A percentile compares a stretch with the other conserved stretches of the same genome.
Conservation (phyloP, 2,113 vertebrate species). For the Corythaeola cristata region DNA sequence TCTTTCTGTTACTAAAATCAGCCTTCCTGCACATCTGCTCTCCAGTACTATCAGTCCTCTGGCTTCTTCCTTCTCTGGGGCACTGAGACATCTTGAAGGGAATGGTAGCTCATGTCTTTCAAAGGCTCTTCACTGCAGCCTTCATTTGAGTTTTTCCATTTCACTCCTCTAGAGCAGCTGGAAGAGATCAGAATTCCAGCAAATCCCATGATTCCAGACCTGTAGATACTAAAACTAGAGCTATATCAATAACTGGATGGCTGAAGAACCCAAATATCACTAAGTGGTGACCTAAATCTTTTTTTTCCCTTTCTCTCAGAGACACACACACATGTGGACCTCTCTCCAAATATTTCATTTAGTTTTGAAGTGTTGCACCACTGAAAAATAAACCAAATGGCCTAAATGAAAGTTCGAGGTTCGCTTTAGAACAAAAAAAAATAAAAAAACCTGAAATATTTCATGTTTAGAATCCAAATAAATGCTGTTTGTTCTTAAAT, state of each 20-base stretch:
- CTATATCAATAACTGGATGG: neutral
- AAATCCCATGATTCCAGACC: neutral
- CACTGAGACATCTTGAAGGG: neutral
- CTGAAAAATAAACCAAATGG: neutral
- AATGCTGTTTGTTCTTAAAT: neutral
- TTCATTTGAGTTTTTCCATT: neutral
- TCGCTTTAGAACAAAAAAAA: neutral
- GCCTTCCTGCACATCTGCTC: neutral
- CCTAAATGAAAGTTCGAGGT: neutral
- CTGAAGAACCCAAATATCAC: neutral
- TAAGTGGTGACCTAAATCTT: neutral
- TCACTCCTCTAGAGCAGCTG: neutral
- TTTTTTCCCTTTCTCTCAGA: neutral
- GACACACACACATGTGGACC: accelerated
- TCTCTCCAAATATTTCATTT: neutral
- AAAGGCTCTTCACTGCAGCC: neutral
- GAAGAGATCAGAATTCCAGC: neutral
- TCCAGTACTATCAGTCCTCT: neutral
- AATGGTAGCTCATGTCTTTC: neutral
- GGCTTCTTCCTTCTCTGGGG: neutral
- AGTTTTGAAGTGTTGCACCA: neutral
- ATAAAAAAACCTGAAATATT: neutral
- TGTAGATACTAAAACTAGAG: neutral
- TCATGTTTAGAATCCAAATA: neutral
- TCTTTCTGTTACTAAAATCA: neutral